Percentiles rank a stretch among this genome's conserved stretches.
Evolutionary conservation across 2,797 vertebrate species (phyloP).

Genomic region (Chloroceryle inda): DNA sequence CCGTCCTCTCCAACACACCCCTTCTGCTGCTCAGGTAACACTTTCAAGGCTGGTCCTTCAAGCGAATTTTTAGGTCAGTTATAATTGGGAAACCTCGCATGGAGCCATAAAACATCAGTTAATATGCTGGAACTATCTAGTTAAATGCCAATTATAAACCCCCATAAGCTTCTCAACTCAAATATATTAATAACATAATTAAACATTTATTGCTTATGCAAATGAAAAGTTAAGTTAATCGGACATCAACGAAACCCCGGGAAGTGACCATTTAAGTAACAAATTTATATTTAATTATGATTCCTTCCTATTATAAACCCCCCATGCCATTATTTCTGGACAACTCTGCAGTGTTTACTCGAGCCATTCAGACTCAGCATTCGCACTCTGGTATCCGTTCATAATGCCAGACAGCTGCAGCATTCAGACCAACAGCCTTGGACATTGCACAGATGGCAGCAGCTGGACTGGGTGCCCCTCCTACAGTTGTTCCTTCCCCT

Average conservation of each 20-base stretch:
- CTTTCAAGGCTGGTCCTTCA: slow-evolving; percentile 30
- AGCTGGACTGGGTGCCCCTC: slow-evolving; percentile 10
- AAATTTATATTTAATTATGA: slow-evolving; percentile 70
- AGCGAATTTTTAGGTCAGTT: slow-evolving; percentile 65
- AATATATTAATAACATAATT: slow-evolving; percentile 84
- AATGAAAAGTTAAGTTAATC: slow-evolving; percentile 80
- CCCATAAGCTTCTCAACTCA: slow-evolving; percentile 77
- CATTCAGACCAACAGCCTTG: neutral
- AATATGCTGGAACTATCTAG: slow-evolving; percentile 79
- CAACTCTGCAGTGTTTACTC: neutral
- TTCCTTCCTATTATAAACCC: slow-evolving; percentile 1
- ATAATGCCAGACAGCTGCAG: slow-evolving; percentile 68
- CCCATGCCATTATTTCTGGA: neutral
- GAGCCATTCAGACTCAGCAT: neutral
- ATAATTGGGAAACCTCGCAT: slow-evolving; percentile 70
- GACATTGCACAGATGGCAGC: slow-evolving; percentile 43
- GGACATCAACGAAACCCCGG: slow-evolving; percentile 67
- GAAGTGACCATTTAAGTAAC: slow-evolving; percentile 74
- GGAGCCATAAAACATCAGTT: slow-evolving; percentile 70
- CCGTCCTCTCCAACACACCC: neutral
- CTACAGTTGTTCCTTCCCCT: neutral
- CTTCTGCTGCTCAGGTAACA: slow-evolving; percentile 47
- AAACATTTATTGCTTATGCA: slow-evolving; percentile 80
- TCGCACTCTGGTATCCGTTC: neutral
- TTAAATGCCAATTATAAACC: slow-evolving; percentile 82